Evolutionary conservation across 2,113 vertebrate species (phyloP).

Genomic region (Spilogale gracilis): DNA sequence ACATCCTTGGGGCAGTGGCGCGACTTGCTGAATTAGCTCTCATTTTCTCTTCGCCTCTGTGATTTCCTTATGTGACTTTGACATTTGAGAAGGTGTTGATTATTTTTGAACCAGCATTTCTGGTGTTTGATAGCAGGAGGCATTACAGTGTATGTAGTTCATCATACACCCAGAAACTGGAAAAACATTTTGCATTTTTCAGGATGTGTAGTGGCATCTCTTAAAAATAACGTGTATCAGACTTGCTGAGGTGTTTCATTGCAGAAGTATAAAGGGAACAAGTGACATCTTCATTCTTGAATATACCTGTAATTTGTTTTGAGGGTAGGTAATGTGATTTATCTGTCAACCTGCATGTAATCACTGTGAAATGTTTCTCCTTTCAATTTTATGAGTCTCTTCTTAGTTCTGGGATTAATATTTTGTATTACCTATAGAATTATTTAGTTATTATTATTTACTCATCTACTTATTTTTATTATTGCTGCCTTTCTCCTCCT

Average conservation of each 20-base stretch:
- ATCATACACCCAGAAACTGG: not conserved
- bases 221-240: not conserved
- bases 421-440: not conserved
- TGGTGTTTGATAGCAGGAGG: not conserved
- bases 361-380: not conserved
- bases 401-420: not conserved
- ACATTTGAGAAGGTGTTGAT: not conserved
- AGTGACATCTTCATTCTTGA: not conserved
- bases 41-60: not conserved
- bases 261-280: not conserved
- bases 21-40: not conserved
- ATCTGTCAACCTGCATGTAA: not conserved
- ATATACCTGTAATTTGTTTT: not conserved
- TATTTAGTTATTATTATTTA: not conserved
- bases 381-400: not conserved
- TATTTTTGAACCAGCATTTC: not conserved
- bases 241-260: not conserved
- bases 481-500: not conserved
- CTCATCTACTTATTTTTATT: not conserved
- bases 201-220: not conserved
- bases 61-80: not conserved
- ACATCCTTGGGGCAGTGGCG: not conserved
- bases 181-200: not conserved
- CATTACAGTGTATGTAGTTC: not conserved
- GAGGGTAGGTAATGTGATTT: not conserved